A percentile compares a stretch with the other conserved stretches of the same genome.
These are phyloP conservation scores for Acleris cristana DNA, from an alignment of 2,888 invertebrate species.

Conservation along the genomic window DNA sequence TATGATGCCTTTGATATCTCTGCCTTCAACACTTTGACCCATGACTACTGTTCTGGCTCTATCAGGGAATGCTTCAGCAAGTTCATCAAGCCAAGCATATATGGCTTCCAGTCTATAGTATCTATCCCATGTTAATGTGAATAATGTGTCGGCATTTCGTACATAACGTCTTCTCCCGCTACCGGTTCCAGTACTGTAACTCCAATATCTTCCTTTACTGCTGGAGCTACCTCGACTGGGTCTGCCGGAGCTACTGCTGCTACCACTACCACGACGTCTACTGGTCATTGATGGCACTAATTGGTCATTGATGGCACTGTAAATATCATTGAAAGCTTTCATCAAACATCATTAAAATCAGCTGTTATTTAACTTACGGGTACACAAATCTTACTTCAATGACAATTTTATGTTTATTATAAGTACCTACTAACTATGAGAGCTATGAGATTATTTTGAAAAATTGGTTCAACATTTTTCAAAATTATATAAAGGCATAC, in stretches of 20 bases:
- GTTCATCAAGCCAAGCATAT: constrained; percentile 82
- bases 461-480: no score
- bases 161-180: constrained; percentile 7
- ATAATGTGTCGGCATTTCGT: constrained; percentile 54
- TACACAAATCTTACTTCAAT: no score
- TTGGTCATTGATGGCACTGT: constrained; percentile 78
- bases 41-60: constrained; percentile 78
- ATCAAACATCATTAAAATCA: no score
- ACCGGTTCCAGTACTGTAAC: not conserved
- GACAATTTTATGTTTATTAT: no score
- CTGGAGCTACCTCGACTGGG: constrained; percentile 1
- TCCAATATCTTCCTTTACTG: constrained; percentile 2
- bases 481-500: no score
- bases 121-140: constrained; percentile 77
- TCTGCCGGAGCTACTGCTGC: constrained; percentile 2
- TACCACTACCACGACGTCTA: constrained; percentile 22
- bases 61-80: constrained; percentile 74
- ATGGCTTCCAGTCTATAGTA: constrained; percentile 86
- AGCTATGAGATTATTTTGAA: no score
- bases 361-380: no score
- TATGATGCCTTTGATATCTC: constrained; percentile 83
- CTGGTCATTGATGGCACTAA: constrained; percentile 79
- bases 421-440: no score
- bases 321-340: not conserved
- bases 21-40: constrained; percentile 85